Evolutionary conservation across 1,140 invertebrate species (phyloP).

Genomic region (Arion vulgaris): DNA sequence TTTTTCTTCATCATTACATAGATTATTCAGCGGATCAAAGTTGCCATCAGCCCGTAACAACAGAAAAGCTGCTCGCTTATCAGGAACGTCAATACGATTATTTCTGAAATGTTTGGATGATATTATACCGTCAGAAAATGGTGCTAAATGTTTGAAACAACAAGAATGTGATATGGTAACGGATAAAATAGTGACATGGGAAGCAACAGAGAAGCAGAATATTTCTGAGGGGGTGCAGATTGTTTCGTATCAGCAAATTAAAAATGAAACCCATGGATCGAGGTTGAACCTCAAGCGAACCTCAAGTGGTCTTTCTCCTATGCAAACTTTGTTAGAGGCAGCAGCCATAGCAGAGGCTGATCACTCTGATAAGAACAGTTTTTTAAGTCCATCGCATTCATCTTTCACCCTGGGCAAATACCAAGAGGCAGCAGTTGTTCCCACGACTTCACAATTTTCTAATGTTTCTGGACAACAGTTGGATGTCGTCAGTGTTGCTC

Average conservation of each 20-base stretch:
- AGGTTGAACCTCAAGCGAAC: neutral
- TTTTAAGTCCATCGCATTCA: neutral
- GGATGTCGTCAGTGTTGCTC: neutral
- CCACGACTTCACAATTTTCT: neutral
- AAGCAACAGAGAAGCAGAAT: neutral
- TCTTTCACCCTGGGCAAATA: neutral
- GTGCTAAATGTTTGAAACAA: neutral
- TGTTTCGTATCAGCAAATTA: neutral
- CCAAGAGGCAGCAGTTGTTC: neutral
- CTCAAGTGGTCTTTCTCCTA: slow-evolving; percentile 25
- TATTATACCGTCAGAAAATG: slow-evolving; percentile 17
- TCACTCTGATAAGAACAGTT: neutral
- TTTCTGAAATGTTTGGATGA: slow-evolving; percentile 7
- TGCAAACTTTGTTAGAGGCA: slow-evolving; percentile 33
- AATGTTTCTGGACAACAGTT: neutral
- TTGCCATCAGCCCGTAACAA: neutral
- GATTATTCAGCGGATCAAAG: neutral
- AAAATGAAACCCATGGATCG: neutral
- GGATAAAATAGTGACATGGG: too few relatives aligned
- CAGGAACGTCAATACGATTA: neutral
- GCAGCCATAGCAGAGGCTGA: slow-evolving; percentile 13
- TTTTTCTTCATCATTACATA: neutral
- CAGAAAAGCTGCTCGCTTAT: neutral
- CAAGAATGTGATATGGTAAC: neutral
- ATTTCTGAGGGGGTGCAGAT: neutral